These are phyloP conservation scores for Autographa gamma DNA, from an alignment of 2,888 invertebrate species.

Conservation along the genomic window DNA sequence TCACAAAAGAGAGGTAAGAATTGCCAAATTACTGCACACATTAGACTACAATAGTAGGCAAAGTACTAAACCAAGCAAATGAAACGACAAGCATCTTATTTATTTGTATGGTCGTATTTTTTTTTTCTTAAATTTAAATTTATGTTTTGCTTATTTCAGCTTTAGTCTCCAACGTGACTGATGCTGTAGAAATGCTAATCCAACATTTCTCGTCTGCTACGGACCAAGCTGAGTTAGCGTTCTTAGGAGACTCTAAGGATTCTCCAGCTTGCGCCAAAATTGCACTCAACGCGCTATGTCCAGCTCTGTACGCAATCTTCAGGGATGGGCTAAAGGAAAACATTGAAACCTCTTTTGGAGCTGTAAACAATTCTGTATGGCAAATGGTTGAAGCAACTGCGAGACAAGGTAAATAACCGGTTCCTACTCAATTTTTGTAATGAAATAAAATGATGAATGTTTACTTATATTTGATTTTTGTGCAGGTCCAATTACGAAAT, in stretches of 20 bases:
- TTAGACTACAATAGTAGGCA: no score
- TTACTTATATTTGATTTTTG: conserved; percentile 12
- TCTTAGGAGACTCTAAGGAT: conserved; percentile 88
- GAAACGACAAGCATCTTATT: no score
- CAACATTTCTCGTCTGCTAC: conserved; percentile 92
- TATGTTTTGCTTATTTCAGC: conserved; percentile 77
- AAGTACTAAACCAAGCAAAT: no score
- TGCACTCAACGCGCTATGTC: conserved; percentile 93
- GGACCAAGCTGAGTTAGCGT: conserved; percentile 89
- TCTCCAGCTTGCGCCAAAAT: conserved; percentile 92
- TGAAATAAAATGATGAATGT: neutral
- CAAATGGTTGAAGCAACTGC: conserved; percentile 96
- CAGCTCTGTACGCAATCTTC: conserved; percentile 94
- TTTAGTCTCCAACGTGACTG: conserved; percentile 92
- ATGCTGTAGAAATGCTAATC: conserved; percentile 93
- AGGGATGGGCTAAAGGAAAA: conserved; percentile 95
- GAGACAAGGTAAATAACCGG: conserved; percentile 90
- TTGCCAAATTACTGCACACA: neutral
- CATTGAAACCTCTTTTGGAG: conserved; percentile 95
- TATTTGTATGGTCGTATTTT: no score
- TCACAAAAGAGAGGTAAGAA: conserved; percentile 89
- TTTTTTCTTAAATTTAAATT: no score
- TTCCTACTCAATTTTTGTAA: conserved; percentile 10
- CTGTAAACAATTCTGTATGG: conserved; percentile 96
- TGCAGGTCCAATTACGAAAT: conserved; percentile 93